Evolutionary conservation across 2,797 vertebrate genomes (phyloP).

Genomic region (Macropodus opercularis): DNA sequence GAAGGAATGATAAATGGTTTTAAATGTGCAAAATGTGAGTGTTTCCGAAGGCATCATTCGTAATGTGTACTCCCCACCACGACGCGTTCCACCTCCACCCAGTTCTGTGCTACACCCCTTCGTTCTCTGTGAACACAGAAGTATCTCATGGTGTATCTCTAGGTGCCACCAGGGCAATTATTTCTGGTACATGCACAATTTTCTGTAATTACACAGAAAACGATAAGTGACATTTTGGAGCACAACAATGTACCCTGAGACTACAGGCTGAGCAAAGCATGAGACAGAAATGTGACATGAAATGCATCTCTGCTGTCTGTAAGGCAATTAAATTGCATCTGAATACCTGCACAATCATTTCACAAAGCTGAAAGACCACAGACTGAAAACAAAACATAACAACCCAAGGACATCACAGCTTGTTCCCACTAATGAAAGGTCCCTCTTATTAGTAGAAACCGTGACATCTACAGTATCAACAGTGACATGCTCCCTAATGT

Average conservation of each 20-base stretch:
- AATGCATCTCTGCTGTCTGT: not conserved
- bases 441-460: slow-evolving; percentile 40
- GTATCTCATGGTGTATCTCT: not conserved
- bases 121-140: slow-evolving; percentile 2
- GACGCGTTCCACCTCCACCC: not conserved
- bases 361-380: not conserved
- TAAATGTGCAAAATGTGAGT: not conserved
- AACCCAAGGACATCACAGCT: slow-evolving; percentile 25
- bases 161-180: not conserved
- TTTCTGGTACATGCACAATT: not conserved
- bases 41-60: not conserved
- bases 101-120: too few relatives aligned
- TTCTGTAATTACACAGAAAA: slow-evolving; percentile 27
- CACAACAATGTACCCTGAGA: slow-evolving; percentile 5
- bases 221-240: slow-evolving; percentile 13
- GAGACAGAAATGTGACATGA: not conserved
- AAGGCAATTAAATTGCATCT: slow-evolving; percentile 1
- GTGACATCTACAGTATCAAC: slow-evolving; percentile 25
- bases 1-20: not conserved
- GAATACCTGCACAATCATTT: not conserved
- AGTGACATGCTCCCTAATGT: slow-evolving; percentile 26
- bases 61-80: not conserved
- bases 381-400: slow-evolving; percentile 6
- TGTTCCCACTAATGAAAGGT: slow-evolving; percentile 49
- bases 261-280: not conserved